Evolutionary conservation across 2,888 invertebrate genomes (phyloP).

Genomic region (Nomada hirtipes): DNA sequence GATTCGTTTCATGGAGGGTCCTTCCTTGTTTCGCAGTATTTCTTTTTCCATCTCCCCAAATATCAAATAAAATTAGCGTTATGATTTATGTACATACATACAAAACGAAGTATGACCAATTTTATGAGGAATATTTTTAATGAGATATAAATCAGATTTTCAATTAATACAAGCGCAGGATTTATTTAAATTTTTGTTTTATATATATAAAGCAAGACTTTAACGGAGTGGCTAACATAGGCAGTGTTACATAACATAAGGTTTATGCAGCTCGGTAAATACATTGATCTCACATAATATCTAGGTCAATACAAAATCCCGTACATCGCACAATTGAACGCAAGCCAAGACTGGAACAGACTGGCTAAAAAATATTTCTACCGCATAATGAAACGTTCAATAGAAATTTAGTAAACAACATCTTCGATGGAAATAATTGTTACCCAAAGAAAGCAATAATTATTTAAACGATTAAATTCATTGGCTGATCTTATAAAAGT

Average conservation of each 20-base stretch:
- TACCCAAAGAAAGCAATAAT: no score
- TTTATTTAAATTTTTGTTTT: neutral
- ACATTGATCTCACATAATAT: constrained; percentile 53
- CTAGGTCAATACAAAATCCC: constrained; percentile 55
- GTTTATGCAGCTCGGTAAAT: constrained; percentile 46
- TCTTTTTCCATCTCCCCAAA: neutral
- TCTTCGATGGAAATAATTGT: no score
- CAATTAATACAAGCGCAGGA: neutral
- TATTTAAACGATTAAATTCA: no score
- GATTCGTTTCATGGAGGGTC: neutral
- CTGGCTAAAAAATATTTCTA: constrained; percentile 26
- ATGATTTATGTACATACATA: neutral
- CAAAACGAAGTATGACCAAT: neutral
- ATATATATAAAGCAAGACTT: neutral
- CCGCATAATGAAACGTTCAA: neutral
- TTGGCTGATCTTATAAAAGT: no score
- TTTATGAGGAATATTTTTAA: neutral
- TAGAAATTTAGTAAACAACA: neutral
- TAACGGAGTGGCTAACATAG: neutral
- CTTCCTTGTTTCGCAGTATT: neutral
- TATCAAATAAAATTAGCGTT: neutral
- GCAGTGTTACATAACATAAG: constrained; percentile 29
- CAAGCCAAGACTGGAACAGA: constrained; percentile 41
- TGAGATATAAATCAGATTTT: neutral
- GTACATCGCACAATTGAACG: constrained; percentile 56